A percentile compares a stretch with the other conserved stretches of the same genome.
Evolutionary conservation across 2,797 vertebrate species (phyloP).

Genomic region (Mionectes olivaceus): DNA sequence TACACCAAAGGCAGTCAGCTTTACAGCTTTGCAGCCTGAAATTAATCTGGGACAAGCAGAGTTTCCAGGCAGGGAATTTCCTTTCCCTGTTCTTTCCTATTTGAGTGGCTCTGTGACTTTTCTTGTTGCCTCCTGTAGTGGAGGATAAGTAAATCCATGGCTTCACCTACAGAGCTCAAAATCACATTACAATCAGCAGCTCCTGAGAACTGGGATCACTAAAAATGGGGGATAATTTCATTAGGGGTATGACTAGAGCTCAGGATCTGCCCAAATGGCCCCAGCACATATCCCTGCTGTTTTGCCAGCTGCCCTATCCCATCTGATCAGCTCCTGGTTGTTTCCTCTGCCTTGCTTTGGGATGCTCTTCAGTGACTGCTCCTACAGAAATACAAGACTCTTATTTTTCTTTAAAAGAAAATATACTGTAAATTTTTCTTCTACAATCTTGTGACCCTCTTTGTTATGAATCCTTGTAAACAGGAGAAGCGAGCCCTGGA

Average conservation of each 20-base stretch:
- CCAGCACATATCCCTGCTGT: neutral
- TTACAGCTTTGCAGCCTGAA: neutral
- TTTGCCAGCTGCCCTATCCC: neutral
- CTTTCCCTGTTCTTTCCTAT: neutral
- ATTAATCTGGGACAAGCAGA: neutral
- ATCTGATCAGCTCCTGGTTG: neutral
- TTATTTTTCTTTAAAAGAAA: neutral
- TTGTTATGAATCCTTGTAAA: slow-evolving; percentile 41
- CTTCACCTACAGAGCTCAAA: neutral
- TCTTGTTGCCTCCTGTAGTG: neutral
- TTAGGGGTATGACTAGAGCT: neutral
- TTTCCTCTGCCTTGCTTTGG: neutral
- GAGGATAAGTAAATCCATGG: neutral
- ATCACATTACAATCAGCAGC: neutral
- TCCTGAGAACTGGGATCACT: neutral
- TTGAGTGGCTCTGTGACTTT: neutral
- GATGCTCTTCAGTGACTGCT: neutral
- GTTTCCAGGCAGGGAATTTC: neutral
- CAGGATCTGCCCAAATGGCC: neutral
- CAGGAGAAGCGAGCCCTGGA: slow-evolving; percentile 94
- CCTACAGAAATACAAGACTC: neutral
- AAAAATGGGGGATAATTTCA: neutral
- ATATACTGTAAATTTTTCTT: neutral
- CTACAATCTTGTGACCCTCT: neutral
- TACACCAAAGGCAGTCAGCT: neutral